A percentile compares a stretch with the other conserved stretches of the same genome.
These are phyloP conservation scores for Fukomys damarensis DNA, from an alignment of 2,113 vertebrate species.

Conservation along the genomic window DNA sequence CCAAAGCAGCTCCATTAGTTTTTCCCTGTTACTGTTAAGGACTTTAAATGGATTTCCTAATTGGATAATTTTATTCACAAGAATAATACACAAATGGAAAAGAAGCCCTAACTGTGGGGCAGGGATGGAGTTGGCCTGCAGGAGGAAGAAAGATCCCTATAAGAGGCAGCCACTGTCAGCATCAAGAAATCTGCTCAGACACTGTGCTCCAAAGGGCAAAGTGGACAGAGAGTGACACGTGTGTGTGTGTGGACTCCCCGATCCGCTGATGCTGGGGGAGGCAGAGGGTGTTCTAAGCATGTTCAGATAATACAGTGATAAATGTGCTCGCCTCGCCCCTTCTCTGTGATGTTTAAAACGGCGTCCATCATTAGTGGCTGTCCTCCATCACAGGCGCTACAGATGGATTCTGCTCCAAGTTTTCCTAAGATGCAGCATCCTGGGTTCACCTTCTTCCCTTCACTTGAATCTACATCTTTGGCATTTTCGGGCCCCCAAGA, in stretches of 20 bases:
- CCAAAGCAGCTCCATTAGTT: conserved; percentile 79
- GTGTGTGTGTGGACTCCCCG: background rate
- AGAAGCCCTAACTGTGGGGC: conserved; percentile 51
- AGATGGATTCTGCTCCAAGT: fast-evolving
- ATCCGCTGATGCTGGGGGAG: background rate
- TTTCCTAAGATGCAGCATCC: background rate
- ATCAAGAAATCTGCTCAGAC: conserved; percentile 45
- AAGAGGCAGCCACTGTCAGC: background rate
- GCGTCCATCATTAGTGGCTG: fast-evolving
- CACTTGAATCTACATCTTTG: fast-evolving
- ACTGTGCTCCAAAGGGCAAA: background rate
- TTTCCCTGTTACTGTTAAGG: conserved; percentile 78
- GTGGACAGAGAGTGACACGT: background rate
- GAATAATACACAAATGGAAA: conserved; percentile 85
- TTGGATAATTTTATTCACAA: conserved; percentile 79
- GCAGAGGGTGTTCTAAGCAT: background rate
- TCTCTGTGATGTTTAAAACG: background rate
- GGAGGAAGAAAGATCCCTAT: background rate
- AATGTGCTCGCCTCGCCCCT: fast-evolving
- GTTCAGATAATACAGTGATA: fast-evolving
- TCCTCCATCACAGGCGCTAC: background rate
- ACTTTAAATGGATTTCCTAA: conserved; percentile 81
- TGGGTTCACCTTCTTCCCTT: fast-evolving
- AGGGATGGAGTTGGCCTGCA: conserved; percentile 36
- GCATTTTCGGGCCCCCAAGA: background rate